Conservation (phyloP, 2,797 vertebrate species). For the Falco peregrinus region DNA sequence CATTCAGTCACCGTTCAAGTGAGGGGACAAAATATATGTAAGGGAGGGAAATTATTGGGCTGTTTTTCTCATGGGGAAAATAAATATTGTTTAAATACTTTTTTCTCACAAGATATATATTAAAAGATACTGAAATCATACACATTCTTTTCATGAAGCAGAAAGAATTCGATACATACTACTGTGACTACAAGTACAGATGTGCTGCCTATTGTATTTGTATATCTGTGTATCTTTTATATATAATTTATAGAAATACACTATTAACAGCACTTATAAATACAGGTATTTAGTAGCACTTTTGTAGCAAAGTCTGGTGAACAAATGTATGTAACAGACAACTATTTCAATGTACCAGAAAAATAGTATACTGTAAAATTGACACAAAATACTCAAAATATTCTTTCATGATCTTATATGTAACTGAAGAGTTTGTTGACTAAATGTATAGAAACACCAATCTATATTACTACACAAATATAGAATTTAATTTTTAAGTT, state of each 20-base stretch:
- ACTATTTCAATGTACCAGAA: background rate
- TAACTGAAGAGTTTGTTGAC: background rate
- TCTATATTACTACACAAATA: background rate
- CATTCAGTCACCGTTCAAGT: constrained; percentile 51
- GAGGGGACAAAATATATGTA: background rate
- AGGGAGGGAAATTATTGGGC: constrained; percentile 12
- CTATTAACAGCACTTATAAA: background rate
- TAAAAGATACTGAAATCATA: background rate
- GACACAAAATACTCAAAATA: background rate
- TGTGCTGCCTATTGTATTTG: background rate
- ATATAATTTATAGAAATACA: background rate
- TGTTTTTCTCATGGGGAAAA: background rate
- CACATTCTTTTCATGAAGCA: background rate
- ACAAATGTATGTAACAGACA: background rate
- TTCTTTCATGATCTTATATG: background rate
- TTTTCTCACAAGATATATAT: background rate
- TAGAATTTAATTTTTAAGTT: background rate
- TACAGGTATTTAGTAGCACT: background rate
- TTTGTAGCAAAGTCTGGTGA: background rate
- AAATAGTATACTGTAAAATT: background rate
- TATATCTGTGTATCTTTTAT: background rate
- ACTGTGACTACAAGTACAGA: background rate
- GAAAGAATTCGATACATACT: background rate
- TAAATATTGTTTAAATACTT: background rate
- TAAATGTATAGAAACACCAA: background rate